Percentiles rank a stretch among this genome's conserved stretches.
These are phyloP conservation scores for Tachuris rubrigastra DNA, from an alignment of 2,113 vertebrate genomes.

Conservation along the genomic window DNA sequence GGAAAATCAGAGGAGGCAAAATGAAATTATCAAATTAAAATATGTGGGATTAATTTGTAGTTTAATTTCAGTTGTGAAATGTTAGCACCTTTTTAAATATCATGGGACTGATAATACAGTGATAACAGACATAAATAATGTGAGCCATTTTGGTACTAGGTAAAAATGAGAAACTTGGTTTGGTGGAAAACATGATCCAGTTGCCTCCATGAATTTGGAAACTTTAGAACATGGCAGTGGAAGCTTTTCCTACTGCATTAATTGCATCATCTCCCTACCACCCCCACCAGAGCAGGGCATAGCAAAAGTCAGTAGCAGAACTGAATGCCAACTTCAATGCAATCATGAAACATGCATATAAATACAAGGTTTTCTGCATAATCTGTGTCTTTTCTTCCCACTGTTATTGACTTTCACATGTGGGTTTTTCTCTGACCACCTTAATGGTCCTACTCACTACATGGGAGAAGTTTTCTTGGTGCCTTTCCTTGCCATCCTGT, in stretches of 20 bases:
- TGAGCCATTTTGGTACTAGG: neutral
- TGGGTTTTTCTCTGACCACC: neutral
- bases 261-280: neutral
- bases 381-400: neutral
- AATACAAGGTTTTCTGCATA: neutral
- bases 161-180: neutral
- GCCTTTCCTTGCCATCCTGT: neutral
- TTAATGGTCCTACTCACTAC: neutral
- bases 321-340: neutral
- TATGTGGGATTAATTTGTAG: neutral
- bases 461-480: neutral
- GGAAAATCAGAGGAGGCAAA: neutral
- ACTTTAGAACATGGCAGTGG: neutral
- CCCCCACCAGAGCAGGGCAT: neutral
- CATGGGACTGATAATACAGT: neutral
- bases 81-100: neutral
- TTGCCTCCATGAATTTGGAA: neutral
- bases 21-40: neutral
- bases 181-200: neutral
- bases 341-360: neutral
- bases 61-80: neutral
- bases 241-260: neutral
- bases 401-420: fast-evolving
- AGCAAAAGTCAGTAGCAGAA: neutral
- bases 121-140: neutral